Evolutionary conservation across 2,888 invertebrate species (phyloP), one percentile per base, ranked within the genome.

Genomic region (Athalia cordata): DNA sequence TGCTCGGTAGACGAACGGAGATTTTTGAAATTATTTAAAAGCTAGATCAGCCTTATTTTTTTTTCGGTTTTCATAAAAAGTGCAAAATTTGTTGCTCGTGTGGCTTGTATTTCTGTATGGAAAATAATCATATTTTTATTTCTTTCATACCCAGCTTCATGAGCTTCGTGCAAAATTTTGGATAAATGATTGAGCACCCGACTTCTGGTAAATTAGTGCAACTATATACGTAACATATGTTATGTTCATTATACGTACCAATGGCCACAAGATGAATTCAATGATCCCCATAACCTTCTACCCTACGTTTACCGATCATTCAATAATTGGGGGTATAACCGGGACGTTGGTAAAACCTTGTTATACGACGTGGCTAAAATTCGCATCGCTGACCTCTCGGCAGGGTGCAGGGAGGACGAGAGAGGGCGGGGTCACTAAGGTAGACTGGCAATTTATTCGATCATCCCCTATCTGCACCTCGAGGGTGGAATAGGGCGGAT

Each of bases 381-480:
- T 72, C 59, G 8, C 47, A 59, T 59, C 59, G 59, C 47, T 72
- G 45, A 72, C 72, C 59, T 59, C 45, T 59, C 11, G 13, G 72
- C 52, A n/a, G 29, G 11, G 47, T 47, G 13, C 68, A 11, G 59
- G 47, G 45, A 47, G 43, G 59, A n/a, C 59, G 47, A n/a, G 8
- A 57, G 45, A 29, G 59, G 29, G 2, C 29, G 29, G 59, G 72
- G 59, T 72, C 47, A 72, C 72, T 59, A 29, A 47, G 72, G 59
- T 59, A 57, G 72, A 57, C 13, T 13, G 72, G 57, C 72, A 59
- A 72, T 72, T 72, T 59, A 72, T 72, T 72, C 72, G 57, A 72
- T 72, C 72, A 72, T 72, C 59, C 59, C 72, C 72, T 5, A 72
- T 47, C 29, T 29, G 29, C 57, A 72, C 72, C 72, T 59, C 59